Evolutionary conservation across 2,888 invertebrate genomes (phyloP).

Genomic region (Eledona agricola): DNA sequence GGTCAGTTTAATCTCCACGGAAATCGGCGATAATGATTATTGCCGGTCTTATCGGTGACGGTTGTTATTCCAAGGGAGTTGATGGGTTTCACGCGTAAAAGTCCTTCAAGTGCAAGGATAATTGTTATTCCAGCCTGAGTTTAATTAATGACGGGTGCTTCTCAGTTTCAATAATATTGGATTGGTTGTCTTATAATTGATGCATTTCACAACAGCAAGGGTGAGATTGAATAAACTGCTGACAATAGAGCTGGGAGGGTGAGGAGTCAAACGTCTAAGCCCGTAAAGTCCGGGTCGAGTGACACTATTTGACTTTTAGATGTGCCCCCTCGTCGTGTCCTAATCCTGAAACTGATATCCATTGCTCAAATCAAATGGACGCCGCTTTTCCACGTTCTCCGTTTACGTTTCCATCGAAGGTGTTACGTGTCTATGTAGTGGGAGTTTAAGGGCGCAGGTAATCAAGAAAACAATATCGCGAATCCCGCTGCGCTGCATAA

Average conservation of each 20-base stretch:
- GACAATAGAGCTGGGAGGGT: conserved; percentile 41
- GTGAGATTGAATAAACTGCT: too few species aligned
- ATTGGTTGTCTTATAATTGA: too few species aligned
- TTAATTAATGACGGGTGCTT: too few species aligned
- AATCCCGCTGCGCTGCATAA: conserved; percentile 60
- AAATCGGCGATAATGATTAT: conserved; percentile 48
- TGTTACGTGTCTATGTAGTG: conserved; percentile 18
- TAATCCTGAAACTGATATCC: conserved; percentile 49
- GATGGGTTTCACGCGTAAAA: too few species aligned
- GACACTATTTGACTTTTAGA: conserved; percentile 65
- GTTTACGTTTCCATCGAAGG: conserved; percentile 20
- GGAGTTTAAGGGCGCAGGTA: conserved; percentile 50
- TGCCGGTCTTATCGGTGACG: conserved; percentile 41
- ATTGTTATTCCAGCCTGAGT: too few species aligned
- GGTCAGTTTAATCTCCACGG: conserved; percentile 45
- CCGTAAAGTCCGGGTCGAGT: conserved; percentile 56
- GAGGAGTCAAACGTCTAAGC: conserved; percentile 47
- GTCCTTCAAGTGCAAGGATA: too few species aligned
- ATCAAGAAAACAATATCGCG: conserved; percentile 65
- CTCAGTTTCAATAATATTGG: neutral
- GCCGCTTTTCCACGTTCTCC: conserved; percentile 7
- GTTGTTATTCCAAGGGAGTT: too few species aligned
- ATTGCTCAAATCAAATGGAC: conserved; percentile 17
- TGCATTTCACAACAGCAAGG: too few species aligned
- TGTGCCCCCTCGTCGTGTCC: conserved; percentile 56